These are phyloP conservation scores for Pyxicephalus adspersus DNA, from an alignment of 2,113 vertebrate genomes.

Conservation along the genomic window DNA sequence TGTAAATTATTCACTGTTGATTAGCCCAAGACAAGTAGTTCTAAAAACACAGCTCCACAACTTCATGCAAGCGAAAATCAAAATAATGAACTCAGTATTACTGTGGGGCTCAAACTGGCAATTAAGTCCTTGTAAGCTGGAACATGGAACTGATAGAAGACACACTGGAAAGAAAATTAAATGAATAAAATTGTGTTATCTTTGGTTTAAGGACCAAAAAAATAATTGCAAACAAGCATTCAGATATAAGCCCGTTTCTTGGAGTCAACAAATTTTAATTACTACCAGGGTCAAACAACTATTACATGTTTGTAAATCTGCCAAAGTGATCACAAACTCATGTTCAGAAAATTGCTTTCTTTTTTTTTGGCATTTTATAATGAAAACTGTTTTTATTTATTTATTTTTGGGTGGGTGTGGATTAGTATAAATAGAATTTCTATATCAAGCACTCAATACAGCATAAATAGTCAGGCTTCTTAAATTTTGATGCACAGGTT, in stretches of 20 bases:
- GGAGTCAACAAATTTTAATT: constrained; percentile 83
- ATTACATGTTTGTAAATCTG: constrained; percentile 43
- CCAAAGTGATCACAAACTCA: constrained; percentile 10
- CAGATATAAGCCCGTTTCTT: constrained; percentile 75
- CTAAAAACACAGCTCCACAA: constrained; percentile 65
- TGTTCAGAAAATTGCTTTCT: constrained; percentile 9
- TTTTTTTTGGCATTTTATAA: constrained; percentile 20
- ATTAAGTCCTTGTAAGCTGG: constrained; percentile 75
- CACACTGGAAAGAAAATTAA: constrained; percentile 77
- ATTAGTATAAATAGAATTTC: too few relatives aligned
- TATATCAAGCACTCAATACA: too few relatives aligned
- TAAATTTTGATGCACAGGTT: too few relatives aligned
- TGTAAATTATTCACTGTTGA: constrained; percentile 81
- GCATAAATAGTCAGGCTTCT: too few relatives aligned
- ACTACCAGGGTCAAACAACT: constrained; percentile 72
- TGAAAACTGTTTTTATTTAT: background rate
- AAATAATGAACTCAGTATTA: constrained; percentile 78
- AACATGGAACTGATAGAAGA: constrained; percentile 75
- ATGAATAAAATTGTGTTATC: constrained; percentile 83
- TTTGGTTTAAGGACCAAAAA: constrained; percentile 79
- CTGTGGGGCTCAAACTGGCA: constrained; percentile 77
- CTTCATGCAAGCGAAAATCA: constrained; percentile 72
- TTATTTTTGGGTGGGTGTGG: too few relatives aligned
- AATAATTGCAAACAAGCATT: constrained; percentile 85
- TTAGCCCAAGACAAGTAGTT: constrained; percentile 77